Evolutionary conservation across 2,888 invertebrate genomes (phyloP), one percentile per base, ranked within the genome.

Genomic region (Sesia apiformis): DNA sequence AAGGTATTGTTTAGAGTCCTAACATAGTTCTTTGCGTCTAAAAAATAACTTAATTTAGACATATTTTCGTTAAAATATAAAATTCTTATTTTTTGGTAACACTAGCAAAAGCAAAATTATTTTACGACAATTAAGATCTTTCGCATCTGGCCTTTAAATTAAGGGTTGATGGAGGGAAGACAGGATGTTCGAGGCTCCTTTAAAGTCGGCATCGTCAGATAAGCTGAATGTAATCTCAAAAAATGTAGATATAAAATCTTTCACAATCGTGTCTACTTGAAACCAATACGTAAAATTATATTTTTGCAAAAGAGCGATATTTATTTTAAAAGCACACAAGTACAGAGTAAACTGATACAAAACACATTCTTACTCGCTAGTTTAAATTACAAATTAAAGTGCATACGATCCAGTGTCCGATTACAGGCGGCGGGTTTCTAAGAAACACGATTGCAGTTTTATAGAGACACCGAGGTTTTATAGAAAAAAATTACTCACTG

Each of bases 401-500:
- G 42, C 42, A 42, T 62, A 57, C 58, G 53, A 67, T 73, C 69
- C 71, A 64, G 60, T 65, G 59, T 66, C 64, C 63, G 64, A 67
- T 67, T 63, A 66, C 65, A 58, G 58, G 62, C 64, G 60, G 61
- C 67, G 69, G 5, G 54, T 52, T 43, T 46, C 51, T 6, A 52
- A 7, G 42, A 41, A 52, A 53, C 53, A 49, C 53, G 49, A 50
- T 54, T 40, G 53, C 52, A 49, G 41, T n/a, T n/a, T n/a, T n/a
- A n/a, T 53, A 43, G 41, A n/a, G 1, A 41, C 41, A 6, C 52
- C 40, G 57, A 56, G n/a, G 6, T 51, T 61, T 58, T 53, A 62
- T 57, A 60, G 65, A 59, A 59, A 55, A 40, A 51, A 54, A 57
- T 63, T 81, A 83, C 83, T 83, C 77, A 83, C 83, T 72, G 67